phyloP scores from a whole-genome alignment of 2,888 invertebrate genomes.

The Dioctria linearis region DNA sequence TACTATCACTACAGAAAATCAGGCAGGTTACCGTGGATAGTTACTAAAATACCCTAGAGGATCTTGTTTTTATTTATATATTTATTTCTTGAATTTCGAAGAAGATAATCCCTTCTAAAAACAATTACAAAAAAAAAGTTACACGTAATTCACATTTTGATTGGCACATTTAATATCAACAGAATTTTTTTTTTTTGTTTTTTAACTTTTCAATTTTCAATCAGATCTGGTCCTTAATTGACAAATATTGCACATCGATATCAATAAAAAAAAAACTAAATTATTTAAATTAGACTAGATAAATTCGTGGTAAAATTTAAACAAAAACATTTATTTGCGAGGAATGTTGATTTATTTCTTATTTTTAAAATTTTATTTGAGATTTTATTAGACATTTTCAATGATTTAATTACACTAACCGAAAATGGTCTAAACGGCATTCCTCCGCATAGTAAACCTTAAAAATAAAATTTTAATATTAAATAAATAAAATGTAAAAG shows the following conservation, averaged over 20 bases:
- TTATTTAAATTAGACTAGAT: constrained; percentile 12
- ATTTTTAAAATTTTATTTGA: neutral
- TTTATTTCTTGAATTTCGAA: neutral
- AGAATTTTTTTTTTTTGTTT: neutral
- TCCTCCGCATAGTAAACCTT: no score
- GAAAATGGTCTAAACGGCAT: no score
- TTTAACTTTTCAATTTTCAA: neutral
- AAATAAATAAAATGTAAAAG: no score
- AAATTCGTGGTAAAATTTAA: constrained; percentile 10
- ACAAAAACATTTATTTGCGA: neutral
- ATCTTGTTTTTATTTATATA: neutral
- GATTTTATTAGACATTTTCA: neutral
- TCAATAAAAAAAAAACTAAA: neutral
- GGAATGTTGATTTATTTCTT: neutral
- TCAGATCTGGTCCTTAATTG: constrained; percentile 1
- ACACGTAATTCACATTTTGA: neutral
- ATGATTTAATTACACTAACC: no score
- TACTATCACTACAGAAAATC: constrained; percentile 86
- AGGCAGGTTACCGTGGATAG: constrained; percentile 87
- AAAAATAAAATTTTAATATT: no score
- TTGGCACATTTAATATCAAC: constrained; percentile 26
- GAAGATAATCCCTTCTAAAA: neutral
- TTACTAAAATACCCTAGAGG: constrained; percentile 80
- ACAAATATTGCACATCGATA: neutral
- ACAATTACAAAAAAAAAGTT: constrained; percentile 15